Conservation (phyloP, 2,113 vertebrate genomes). For the Odocoileus virginianus region DNA sequence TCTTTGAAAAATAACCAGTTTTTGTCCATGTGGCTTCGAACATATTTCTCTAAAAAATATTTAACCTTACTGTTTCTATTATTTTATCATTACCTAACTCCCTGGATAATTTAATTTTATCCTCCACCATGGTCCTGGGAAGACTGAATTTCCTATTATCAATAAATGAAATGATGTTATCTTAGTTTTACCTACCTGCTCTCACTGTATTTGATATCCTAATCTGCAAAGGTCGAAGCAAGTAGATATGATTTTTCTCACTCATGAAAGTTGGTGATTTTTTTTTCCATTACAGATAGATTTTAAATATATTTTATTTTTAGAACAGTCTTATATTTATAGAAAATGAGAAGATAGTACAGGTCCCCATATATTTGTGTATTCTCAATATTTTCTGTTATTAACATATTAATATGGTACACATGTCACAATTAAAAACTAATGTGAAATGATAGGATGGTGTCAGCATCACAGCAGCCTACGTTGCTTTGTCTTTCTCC, state of each 20-base stretch:
- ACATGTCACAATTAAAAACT: not conserved
- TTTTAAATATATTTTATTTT: not conserved
- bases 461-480: not conserved
- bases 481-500: not conserved
- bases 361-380: not conserved
- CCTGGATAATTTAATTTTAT: not conserved
- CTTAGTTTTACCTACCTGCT: not conserved
- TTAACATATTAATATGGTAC: not conserved
- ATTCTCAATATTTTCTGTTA: not conserved
- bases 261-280: not conserved
- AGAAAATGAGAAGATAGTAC: not conserved
- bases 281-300: not conserved
- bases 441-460: not conserved
- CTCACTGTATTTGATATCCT: not conserved
- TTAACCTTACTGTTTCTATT: not conserved
- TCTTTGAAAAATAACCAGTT: not conserved
- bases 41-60: not conserved
- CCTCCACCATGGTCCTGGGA: not conserved
- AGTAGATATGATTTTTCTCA: not conserved
- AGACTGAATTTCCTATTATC: not conserved
- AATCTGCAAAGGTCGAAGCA: not conserved
- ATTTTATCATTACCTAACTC: not conserved
- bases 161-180: not conserved
- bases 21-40: not conserved
- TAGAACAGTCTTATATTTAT: not conserved